Evolutionary conservation across 1,140 invertebrate species (phyloP), one percentile per base, ranked within the genome.

Genomic region (Cherax quadricarinatus): DNA sequence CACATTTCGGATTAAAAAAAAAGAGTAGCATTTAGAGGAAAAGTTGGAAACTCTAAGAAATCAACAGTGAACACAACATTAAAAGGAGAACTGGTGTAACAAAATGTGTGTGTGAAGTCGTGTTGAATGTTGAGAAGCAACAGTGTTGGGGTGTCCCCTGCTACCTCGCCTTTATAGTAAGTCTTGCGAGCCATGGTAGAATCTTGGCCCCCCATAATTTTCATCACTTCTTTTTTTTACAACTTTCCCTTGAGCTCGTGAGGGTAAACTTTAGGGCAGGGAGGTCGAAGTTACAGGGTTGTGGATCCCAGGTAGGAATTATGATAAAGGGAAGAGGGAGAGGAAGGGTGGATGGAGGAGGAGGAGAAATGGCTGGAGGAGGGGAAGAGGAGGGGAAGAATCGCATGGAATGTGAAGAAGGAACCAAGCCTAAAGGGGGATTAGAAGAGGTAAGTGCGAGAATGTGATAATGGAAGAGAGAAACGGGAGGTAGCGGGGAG

Each of bases 211-310:
- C 18, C 70, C 70, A 24, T 30, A 30, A 75, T 75, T 75, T 75
- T 75, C 70, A 75, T 75, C 21, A 70, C 70, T 73, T 73, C 30
- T 73, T 75, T 75, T 75, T 75, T 75, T 75, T 75, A 75, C 70
- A 75, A 75, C 70, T 75, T 75, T 75, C 70, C 70, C 70, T 75
- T 75, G 70, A 75, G 70, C 70, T 75, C 70, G 24, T 75, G 70
- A 75, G 70, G 70, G 70, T 30, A 75, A 75, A 75, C 70, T 75
- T 75, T 75, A 75, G 70, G 70, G 70, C 18, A 0, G 70, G 70
- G 70, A 75, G 70, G 70, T 30, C 24, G n/a, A 30, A 30, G 24
- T 24, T 75, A 30, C n/a, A 24, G 70, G 70, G 70, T 75, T 75
- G 70, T 75, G 24, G 70, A 75, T n/a, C 66, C 70, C 70, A 75